Conservation (phyloP, 1,140 invertebrate genomes). For the Zaprionus ghesquierei region DNA sequence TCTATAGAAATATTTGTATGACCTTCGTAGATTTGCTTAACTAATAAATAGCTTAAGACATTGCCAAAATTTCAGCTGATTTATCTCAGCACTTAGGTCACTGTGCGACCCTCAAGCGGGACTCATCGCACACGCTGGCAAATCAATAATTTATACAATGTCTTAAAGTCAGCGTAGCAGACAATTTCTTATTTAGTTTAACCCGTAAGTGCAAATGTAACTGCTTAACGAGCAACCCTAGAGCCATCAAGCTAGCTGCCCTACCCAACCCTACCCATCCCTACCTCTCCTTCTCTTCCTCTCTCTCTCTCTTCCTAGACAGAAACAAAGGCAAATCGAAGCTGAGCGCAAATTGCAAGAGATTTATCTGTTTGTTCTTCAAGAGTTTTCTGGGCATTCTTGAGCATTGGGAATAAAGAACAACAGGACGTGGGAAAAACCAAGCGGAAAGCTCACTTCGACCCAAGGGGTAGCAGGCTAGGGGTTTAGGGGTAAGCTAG, state of each 20-base stretch:
- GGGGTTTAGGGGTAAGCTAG: not conserved
- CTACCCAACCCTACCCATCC: not conserved
- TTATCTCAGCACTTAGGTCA: not conserved
- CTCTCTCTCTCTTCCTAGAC: not conserved
- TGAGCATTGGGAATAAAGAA: constrained; percentile 14
- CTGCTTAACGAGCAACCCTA: constrained; percentile 57
- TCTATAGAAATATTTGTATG: not conserved
- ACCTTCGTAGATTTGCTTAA: not conserved
- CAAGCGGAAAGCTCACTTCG: not conserved
- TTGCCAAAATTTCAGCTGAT: not conserved
- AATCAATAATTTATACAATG: constrained; percentile 74
- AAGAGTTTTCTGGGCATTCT: constrained; percentile 11
- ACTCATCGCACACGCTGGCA: constrained; percentile 1
- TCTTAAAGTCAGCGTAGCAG: constrained; percentile 58
- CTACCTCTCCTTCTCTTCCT: not conserved
- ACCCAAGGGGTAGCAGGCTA: not conserved
- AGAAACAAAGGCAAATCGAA: constrained; percentile 18
- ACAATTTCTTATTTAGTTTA: constrained; percentile 67
- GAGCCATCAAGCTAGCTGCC: not conserved
- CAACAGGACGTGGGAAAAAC: constrained; percentile 3
- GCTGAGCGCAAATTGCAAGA: constrained; percentile 61
- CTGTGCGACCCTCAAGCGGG: not conserved
- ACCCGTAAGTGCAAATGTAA: constrained; percentile 51
- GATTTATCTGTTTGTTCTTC: constrained; percentile 73
- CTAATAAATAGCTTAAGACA: not conserved